Conservation (phyloP, 2,113 vertebrate species). For the Stigmatopora argus region DNA sequence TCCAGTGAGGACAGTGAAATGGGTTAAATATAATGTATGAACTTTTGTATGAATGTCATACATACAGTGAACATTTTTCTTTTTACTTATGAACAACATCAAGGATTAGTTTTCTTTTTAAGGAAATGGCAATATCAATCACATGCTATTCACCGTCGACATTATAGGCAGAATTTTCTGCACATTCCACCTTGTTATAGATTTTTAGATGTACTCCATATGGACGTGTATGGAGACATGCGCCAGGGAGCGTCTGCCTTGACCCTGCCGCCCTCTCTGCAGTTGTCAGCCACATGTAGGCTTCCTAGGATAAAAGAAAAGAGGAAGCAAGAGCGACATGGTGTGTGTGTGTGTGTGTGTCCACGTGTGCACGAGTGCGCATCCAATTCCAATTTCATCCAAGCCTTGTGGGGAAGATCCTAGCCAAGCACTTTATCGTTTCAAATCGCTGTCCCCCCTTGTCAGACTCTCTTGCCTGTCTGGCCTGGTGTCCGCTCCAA, state of each 20-base stretch:
- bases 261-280: conserved; percentile 18
- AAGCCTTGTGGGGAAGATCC: conserved; percentile 37
- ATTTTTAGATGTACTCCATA: background rate
- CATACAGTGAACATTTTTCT: background rate
- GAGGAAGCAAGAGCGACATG: conserved; percentile 24
- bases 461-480: no score
- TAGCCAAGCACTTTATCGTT: conserved; percentile 33
- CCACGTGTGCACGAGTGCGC: background rate
- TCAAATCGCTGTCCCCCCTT: conserved; percentile 55
- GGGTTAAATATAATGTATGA: no score
- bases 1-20: no score
- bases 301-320: conserved; percentile 30
- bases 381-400: conserved; percentile 24
- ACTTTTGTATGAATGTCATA: no score
- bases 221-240: conserved; percentile 9
- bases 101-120: background rate
- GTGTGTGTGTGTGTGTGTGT: background rate
- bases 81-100: background rate
- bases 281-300: conserved; percentile 34
- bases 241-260: conserved; percentile 7
- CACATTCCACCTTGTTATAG: conserved; percentile 25
- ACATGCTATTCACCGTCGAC: conserved; percentile 25
- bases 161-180: conserved; percentile 35
- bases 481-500: conserved; percentile 18
- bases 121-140: background rate